Evolutionary conservation across 2,797 vertebrate genomes (phyloP), one percentile per base, ranked within the genome.

Genomic region (Mallotus villosus): DNA sequence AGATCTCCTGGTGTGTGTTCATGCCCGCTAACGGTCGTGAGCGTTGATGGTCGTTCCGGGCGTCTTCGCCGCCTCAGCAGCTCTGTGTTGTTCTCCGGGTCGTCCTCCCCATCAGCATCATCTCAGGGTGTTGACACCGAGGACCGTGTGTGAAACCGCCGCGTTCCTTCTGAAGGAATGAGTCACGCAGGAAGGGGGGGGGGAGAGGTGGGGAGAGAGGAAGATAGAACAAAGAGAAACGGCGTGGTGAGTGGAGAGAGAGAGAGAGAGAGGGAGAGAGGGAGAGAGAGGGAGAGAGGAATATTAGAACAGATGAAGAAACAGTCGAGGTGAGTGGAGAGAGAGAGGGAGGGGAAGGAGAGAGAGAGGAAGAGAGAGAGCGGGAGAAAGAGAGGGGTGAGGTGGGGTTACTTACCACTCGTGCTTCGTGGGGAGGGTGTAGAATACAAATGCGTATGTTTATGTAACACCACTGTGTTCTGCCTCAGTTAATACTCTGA

Each of bases 271-370:
- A 21, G 55, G 12, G 19, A 19, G 19, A 19, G 19, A 19, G 21
- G 17, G 55, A 2, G 24, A 17, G n/a, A 4, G 22, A 6, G 12
- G 21, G 16, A 63, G 25, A 32, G 7, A 34, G 17, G 32, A 29
- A 37, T 32, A 32, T 16, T 27, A 19, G 11, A 19, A 32, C 27
- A 63, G 32, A 12, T 19, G 59, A 70, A 24, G 32, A 24, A 14
- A 37, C 34, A 9, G 14, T n/a, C 37, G 51, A 62, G 60, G 25
- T 11, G 25, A 14, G 60, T n/a, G n/a, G n/a, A n/a, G 61, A 32
- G 61, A 62, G 60, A 29, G 25, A 82, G 83, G 58, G 79, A 63
- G 71, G 41, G 58, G 79, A 63, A 70, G 41, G 67, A 77, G 71
- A 80, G 81, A 69, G 12, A 6, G 17, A 19, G 5, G n/a, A 1